phyloP scores from a whole-genome alignment of 2,797 vertebrate species.

The Bovichtus variegatus region DNA sequence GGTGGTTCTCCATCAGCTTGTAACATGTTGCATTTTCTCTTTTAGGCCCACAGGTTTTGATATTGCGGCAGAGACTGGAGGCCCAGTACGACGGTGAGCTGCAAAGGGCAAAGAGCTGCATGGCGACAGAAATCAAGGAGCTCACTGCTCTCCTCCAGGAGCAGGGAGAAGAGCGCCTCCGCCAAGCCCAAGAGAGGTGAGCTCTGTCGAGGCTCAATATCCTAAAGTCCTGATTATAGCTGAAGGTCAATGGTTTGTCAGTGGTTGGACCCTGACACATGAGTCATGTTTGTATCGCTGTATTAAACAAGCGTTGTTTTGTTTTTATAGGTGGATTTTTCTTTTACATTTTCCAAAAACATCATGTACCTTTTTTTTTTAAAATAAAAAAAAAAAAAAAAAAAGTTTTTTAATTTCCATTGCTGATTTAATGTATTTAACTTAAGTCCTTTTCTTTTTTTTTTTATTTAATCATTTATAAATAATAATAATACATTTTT shows the following conservation, averaged over 20 bases:
- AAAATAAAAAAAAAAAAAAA: no score
- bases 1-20: not conserved
- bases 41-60: constrained; percentile 68
- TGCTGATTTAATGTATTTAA: no score
- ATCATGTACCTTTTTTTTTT: no score
- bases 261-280: not conserved
- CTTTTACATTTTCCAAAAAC: no score
- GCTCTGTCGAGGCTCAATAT: constrained; percentile 12
- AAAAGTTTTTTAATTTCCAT: no score
- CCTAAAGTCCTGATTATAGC: not conserved
- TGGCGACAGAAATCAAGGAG: constrained; percentile 82
- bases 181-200: constrained; percentile 86
- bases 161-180: constrained; percentile 81
- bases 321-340: no score
- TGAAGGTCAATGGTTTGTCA: not conserved
- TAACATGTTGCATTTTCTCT: constrained; percentile 17
- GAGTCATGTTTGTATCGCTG: not conserved
- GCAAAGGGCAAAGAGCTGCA: constrained; percentile 69
- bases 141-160: constrained; percentile 71
- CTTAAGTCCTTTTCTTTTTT: no score
- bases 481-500: no score
- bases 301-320: not conserved
- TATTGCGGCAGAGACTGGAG: constrained; percentile 72
- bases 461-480: no score
- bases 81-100: constrained; percentile 74